These are phyloP conservation scores for Lasioglossum calceatum DNA, from an alignment of 2,888 invertebrate species.

Conservation along the genomic window DNA sequence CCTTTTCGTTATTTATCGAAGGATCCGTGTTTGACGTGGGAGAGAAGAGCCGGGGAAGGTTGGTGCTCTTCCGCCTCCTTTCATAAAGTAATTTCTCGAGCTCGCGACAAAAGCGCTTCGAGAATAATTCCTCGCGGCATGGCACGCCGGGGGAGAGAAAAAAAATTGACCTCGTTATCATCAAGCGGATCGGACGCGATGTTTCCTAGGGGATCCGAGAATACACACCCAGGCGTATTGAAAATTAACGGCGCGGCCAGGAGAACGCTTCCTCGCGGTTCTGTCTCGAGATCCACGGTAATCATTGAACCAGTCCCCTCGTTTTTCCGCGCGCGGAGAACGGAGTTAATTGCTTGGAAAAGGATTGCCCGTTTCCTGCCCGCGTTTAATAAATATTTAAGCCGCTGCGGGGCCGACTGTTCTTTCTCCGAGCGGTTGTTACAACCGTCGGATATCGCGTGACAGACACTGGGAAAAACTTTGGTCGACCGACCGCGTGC, in stretches of 20 bases:
- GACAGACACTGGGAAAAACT: not conserved
- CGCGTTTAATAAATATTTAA: conserved; percentile 14
- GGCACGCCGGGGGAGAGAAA: too few relatives aligned
- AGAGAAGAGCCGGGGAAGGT: not conserved
- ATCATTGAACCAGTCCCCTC: not conserved
- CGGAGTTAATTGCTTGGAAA: conserved; percentile 7
- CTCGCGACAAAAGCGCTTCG: not conserved
- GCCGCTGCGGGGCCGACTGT: not conserved
- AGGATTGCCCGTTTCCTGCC: conserved; percentile 13
- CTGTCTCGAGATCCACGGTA: not conserved
- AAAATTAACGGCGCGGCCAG: not conserved
- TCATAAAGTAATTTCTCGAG: not conserved
- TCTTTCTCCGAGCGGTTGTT: not conserved
- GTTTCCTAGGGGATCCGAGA: not conserved
- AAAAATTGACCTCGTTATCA: not conserved
- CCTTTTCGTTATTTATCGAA: conserved; percentile 27
- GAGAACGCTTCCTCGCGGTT: not conserved
- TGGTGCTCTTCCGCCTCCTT: not conserved
- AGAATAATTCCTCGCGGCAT: not conserved
- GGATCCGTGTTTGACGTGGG: not conserved
- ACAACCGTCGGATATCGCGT: not conserved
- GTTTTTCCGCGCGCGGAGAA: not conserved
- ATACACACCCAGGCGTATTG: not conserved
- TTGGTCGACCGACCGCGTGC: not conserved
- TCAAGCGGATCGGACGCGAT: conserved; percentile 5